A percentile compares a stretch with the other conserved stretches of the same genome.
phyloP scores from a whole-genome alignment of 1,140 invertebrate genomes.

The Octopus sinensis region DNA sequence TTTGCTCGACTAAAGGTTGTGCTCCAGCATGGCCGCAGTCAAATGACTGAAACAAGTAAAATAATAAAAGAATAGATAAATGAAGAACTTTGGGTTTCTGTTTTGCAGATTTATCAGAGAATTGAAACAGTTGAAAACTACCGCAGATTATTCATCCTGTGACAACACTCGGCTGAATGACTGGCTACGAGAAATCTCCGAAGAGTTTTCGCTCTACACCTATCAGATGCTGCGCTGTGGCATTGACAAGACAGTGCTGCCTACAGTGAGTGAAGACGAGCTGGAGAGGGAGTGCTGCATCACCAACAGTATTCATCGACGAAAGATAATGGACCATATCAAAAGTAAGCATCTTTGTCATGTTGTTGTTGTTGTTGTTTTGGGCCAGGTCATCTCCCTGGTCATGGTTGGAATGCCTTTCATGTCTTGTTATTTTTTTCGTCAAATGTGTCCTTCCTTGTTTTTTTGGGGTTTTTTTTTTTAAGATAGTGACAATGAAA shows the following conservation, averaged over 20 bases:
- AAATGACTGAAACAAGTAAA: background rate
- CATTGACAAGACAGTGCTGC: slow-evolving; percentile 76
- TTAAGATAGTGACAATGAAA: no score
- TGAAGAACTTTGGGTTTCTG: background rate
- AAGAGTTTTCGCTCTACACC: slow-evolving; percentile 93
- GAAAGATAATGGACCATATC: slow-evolving; percentile 84
- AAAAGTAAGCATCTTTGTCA: slow-evolving; percentile 71
- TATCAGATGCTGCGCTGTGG: slow-evolving; percentile 95
- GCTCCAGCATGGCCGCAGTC: no score
- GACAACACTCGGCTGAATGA: slow-evolving; percentile 88
- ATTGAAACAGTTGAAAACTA: slow-evolving; percentile 88
- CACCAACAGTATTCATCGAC: slow-evolving; percentile 87
- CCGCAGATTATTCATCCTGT: slow-evolving; percentile 94
- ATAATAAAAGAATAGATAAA: background rate
- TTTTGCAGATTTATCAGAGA: slow-evolving; percentile 82
- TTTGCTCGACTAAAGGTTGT: no score
- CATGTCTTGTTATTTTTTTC: no score
- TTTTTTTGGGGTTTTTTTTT: no score
- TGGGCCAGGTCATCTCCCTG: no score
- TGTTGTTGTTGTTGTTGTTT: background rate
- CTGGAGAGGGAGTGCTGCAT: slow-evolving; percentile 86
- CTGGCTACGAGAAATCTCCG: slow-evolving; percentile 81
- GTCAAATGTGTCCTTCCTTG: no score
- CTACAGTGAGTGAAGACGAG: slow-evolving; percentile 82
- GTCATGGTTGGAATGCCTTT: no score